phyloP scores from a whole-genome alignment of 2,113 vertebrate species.

The Chiloscyllium plagiosum region DNA sequence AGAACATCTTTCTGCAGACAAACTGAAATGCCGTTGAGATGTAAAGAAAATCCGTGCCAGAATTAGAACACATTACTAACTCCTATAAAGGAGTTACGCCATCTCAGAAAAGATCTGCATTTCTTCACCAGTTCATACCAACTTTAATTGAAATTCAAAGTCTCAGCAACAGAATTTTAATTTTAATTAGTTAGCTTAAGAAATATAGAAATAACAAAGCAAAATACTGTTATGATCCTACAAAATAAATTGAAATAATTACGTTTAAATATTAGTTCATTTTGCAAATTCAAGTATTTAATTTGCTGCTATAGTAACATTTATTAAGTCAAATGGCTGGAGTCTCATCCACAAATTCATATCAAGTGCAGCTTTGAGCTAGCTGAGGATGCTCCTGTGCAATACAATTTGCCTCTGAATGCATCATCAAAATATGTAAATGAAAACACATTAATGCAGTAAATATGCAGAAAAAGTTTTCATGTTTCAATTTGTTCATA shows the following conservation, averaged over 20 bases:
- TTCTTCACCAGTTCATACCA: not conserved
- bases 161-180: not conserved
- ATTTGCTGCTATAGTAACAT: not conserved
- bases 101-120: not conserved
- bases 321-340: too few relatives aligned
- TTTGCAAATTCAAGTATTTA: not conserved
- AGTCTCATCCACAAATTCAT: too few relatives aligned
- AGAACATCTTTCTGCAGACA: not conserved
- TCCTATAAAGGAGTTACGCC: not conserved
- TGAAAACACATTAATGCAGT: too few relatives aligned
- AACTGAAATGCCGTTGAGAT: not conserved
- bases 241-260: not conserved
- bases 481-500: too few relatives aligned
- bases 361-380: too few relatives aligned
- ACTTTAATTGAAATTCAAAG: not conserved
- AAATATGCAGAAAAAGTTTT: too few relatives aligned
- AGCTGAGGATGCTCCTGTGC: too few relatives aligned
- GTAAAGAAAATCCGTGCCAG: not conserved
- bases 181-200: not conserved
- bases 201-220: not conserved
- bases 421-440: too few relatives aligned
- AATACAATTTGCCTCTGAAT: too few relatives aligned
- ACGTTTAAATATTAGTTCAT: not conserved
- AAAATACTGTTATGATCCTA: not conserved
- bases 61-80: constrained; percentile 1